These are phyloP conservation scores for Drosophila planitibia DNA, from an alignment of 2,888 invertebrate species.

Conservation along the genomic window DNA sequence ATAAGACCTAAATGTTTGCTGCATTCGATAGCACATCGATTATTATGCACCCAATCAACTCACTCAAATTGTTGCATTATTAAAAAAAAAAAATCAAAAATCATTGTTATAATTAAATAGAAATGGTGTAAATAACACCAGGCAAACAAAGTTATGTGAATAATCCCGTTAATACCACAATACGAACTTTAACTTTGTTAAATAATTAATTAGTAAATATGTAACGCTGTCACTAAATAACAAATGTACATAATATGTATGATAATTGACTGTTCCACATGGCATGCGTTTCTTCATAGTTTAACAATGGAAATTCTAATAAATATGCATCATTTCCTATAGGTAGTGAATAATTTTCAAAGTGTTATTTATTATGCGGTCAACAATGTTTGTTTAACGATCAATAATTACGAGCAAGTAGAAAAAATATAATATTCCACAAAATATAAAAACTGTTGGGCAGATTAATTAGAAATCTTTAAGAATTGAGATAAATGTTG, in stretches of 20 bases:
- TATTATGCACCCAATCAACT: constrained; percentile 4
- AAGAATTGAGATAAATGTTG: background rate
- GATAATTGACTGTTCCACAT: background rate
- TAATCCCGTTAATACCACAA: background rate
- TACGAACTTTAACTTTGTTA: background rate
- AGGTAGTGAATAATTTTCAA: constrained; percentile 5
- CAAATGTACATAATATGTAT: background rate
- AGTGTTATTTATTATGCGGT: background rate
- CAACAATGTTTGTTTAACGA: background rate
- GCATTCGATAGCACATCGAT: background rate
- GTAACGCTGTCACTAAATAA: background rate
- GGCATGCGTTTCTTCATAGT: background rate
- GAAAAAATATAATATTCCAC: background rate
- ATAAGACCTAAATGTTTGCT: constrained; percentile 3
- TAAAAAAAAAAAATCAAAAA: background rate
- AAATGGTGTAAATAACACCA: background rate
- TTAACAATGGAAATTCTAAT: background rate
- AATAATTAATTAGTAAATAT: constrained; percentile 1
- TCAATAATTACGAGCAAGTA: background rate
- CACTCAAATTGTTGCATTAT: constrained; percentile 1
- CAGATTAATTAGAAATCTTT: background rate
- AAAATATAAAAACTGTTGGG: background rate
- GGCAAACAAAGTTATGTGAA: background rate
- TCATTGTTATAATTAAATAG: background rate
- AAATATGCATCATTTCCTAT: background rate